Percentiles rank a stretch among this genome's conserved stretches.
Conservation (phyloP, 2,888 invertebrate genomes). For the Lydus trimaculatus region DNA sequence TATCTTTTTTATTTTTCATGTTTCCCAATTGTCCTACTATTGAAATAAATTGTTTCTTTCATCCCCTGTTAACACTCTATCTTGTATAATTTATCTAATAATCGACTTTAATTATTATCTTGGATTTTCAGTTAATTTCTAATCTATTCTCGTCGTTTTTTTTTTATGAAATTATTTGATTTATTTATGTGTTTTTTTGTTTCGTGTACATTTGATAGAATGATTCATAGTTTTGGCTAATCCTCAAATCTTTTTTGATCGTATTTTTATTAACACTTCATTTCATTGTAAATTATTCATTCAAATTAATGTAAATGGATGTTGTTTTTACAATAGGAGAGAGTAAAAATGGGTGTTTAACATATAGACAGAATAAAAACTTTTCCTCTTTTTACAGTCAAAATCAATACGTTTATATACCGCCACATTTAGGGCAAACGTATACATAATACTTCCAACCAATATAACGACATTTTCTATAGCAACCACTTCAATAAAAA, state of each 20-base stretch:
- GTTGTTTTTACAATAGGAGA: no score
- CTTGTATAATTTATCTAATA: no score
- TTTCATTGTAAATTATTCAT: not conserved
- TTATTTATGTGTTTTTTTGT: not conserved
- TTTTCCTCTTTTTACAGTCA: not conserved
- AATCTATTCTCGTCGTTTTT: no score
- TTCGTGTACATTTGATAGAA: not conserved
- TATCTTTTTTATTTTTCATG: no score
- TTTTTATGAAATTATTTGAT: not conserved
- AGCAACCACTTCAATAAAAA: not conserved
- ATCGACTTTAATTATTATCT: no score
- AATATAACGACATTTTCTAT: not conserved
- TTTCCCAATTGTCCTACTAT: no score
- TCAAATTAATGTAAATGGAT: no score
- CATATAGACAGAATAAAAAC: no score
- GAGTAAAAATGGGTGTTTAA: no score
- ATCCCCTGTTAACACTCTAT: no score
- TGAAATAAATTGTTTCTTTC: no score
- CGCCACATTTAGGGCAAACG: not conserved
- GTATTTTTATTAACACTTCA: constrained; percentile 4
- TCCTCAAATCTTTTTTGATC: not conserved
- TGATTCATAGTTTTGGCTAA: not conserved
- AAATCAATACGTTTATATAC: not conserved
- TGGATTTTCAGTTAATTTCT: no score
- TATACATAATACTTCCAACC: not conserved